Conservation (phyloP, 2,888 invertebrate genomes). For the Dorcus hopei region DNA sequence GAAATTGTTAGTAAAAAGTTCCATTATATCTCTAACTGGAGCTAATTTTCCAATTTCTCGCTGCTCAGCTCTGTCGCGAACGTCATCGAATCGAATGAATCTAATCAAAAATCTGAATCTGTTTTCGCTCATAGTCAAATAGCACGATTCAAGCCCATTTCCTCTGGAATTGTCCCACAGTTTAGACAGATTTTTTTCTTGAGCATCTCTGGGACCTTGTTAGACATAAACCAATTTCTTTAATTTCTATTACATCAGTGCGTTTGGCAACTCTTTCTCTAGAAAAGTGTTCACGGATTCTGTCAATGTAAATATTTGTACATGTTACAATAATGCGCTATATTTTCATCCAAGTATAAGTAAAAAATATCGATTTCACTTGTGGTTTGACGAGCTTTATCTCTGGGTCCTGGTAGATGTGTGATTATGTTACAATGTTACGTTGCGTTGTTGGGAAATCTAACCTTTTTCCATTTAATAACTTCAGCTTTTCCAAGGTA, state of each 20-base stretch:
- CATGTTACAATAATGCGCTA: too few relatives aligned
- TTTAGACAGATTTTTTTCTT: slow-evolving; percentile 2
- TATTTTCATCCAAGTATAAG: too few relatives aligned
- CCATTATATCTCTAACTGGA: slow-evolving; percentile 19
- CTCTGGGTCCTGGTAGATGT: too few relatives aligned
- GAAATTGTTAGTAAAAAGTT: slow-evolving; percentile 25
- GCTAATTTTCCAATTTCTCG: not conserved
- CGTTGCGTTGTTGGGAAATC: too few relatives aligned
- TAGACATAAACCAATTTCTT: not conserved
- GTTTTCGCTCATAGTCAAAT: slow-evolving; percentile 1
- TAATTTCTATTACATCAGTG: slow-evolving; percentile 1
- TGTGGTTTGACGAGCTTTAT: too few relatives aligned
- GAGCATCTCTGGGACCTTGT: not conserved
- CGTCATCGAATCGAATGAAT: slow-evolving; percentile 2
- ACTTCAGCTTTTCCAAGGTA: too few relatives aligned
- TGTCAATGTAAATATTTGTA: not conserved
- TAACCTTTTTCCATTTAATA: too few relatives aligned
- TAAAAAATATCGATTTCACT: too few relatives aligned
- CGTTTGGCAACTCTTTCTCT: not conserved
- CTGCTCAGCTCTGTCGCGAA: not conserved
- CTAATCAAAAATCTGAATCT: slow-evolving; percentile 6
- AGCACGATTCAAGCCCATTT: slow-evolving; percentile 1
- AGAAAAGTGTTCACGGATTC: not conserved
- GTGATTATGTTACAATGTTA: too few relatives aligned
- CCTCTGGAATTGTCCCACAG: slow-evolving; percentile 3